Percentiles rank a stretch among this genome's conserved stretches.
These are phyloP conservation scores for Dicerorhinus sumatrensis DNA, from an alignment of 2,113 vertebrate genomes.

Conservation along the genomic window DNA sequence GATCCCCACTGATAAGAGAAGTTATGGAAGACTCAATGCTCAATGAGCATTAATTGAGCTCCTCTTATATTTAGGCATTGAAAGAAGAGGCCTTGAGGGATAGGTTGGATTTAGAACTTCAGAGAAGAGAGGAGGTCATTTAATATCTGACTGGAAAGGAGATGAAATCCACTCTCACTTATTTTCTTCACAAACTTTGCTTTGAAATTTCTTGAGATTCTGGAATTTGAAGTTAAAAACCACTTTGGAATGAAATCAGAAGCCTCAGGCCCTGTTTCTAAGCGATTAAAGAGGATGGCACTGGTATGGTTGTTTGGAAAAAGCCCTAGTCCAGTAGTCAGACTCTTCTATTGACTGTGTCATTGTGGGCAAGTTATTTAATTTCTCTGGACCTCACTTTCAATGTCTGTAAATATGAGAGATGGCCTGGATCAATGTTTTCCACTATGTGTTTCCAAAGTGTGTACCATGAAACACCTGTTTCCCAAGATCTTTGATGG, in stretches of 20 bases:
- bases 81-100: neutral
- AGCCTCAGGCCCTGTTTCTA: neutral
- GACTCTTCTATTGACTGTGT: neutral
- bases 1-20: neutral
- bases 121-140: neutral
- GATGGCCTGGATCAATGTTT: neutral
- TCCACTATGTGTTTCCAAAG: neutral
- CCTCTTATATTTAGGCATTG: neutral
- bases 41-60: neutral
- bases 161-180: neutral
- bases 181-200: neutral
- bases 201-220: neutral
- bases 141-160: neutral
- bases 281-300: neutral
- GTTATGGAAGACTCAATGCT: neutral
- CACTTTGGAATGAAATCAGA: constrained; percentile 25
- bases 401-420: neutral
- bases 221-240: constrained; percentile 24
- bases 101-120: neutral
- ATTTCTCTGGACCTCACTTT: constrained; percentile 2
- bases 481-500: neutral
- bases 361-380: neutral
- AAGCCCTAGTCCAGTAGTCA: neutral
- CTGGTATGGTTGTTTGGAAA: neutral
- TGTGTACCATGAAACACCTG: neutral